Evolutionary conservation across 1,140 invertebrate species (phyloP), one percentile per base, ranked within the genome.

Genomic region (Portunus trituberculatus): DNA sequence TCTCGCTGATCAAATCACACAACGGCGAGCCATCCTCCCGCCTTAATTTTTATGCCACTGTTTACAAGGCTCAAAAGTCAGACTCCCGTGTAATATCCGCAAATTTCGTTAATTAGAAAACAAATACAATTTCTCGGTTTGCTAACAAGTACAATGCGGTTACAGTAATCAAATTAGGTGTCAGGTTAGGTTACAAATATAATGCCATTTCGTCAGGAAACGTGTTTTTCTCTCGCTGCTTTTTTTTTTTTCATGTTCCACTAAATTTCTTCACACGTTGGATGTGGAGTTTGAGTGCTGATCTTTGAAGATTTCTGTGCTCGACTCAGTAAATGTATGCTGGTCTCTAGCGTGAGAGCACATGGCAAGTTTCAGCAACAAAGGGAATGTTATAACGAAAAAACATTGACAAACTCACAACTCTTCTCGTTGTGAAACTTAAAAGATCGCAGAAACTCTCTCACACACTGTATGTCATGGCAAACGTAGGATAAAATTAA

Each of bases 31-130:
- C 7, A 7, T 39, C 67, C 46, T 46, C 14, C 84, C 7, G 39
- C 84, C 84, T n/a, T 76, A 76, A 76, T 76, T 76, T 76, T 76
- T 31, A 83, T 83, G 39, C 39, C 32, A 46, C 67, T 83, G 16
- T 83, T 83, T 91, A 59, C 88, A 59, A 59, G 67, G 29, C 76
- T 76, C 76, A 25, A 3, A 39, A 83, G 76, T 28, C 76, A 86
- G 76, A 84, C 91, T 46, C 12, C 67, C 46, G 93, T 93, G 67
- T 93, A 88, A 93, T 93, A 88, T 29, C 93, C 93, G 39, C 84
- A 93, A 93, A 93, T 93, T 93, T 93, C 86, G 86, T 93, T 93
- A 93, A 93, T 93, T 89, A 87, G 93, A 93, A 88, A 59, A 93
- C 93, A 87, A 93, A 93, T 86, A 52, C 93, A 93, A 93, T 93